These are phyloP conservation scores for Junonia oenone DNA, from an alignment of 2,888 invertebrate species.

Conservation along the genomic window DNA sequence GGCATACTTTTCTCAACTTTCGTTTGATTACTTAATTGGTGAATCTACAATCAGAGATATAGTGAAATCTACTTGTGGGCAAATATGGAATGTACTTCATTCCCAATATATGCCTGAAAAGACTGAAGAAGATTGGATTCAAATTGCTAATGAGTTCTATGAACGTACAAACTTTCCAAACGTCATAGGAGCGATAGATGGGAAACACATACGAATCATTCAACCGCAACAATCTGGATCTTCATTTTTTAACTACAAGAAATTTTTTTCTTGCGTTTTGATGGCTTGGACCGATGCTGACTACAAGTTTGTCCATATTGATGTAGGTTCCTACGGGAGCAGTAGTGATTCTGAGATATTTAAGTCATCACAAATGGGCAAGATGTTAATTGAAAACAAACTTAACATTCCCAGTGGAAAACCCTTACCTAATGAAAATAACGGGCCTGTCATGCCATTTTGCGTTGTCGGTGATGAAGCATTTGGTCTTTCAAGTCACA, in stretches of 20 bases:
- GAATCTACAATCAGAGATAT: too few relatives aligned
- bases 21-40: too few relatives aligned
- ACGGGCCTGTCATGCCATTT: not conserved
- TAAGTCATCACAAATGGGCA: not conserved
- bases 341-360: not conserved
- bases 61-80: slow-evolving; percentile 26
- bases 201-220: slow-evolving; percentile 29
- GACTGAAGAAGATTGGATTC: slow-evolving; percentile 32
- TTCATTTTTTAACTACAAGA: slow-evolving; percentile 17
- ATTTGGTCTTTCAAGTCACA: slow-evolving; percentile 15
- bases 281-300: slow-evolving; percentile 26
- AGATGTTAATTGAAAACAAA: not conserved
- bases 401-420: not conserved
- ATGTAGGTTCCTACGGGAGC: slow-evolving; percentile 32
- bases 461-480: slow-evolving; percentile 5
- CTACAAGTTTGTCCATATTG: slow-evolving; percentile 30
- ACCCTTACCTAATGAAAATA: not conserved
- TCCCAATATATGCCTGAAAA: slow-evolving; percentile 25
- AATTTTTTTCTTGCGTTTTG: slow-evolving; percentile 31
- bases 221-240: slow-evolving; percentile 24
- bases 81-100: slow-evolving; percentile 29
- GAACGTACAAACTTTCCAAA: slow-evolving; percentile 40
- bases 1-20: too few relatives aligned
- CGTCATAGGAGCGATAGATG: slow-evolving; percentile 37
- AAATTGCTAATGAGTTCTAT: slow-evolving; percentile 37